Base-by-base conservation (phyloP, 2,888 invertebrate species). In the Alloplasta piceator region DNA sequence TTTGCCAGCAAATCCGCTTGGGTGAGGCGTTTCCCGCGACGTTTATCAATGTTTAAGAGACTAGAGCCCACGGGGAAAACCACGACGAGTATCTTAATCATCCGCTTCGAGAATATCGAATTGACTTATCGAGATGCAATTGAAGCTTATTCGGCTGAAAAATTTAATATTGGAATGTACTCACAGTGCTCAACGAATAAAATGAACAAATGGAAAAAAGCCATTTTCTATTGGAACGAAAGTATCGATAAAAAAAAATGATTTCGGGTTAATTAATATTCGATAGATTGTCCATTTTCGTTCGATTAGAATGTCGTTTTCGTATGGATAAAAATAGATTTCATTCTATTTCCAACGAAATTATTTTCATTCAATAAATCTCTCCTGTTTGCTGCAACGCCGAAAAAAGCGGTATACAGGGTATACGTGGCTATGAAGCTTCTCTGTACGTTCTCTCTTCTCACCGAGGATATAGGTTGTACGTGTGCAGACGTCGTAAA, bases 1-100 rank as follows among this genome's bases (percentile, higher is more conserved):
- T 78, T 84, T 88, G 89, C 89, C 89, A 89, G 71, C 55, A 50
- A 85, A 85, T n/a, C 86, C 85, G 68, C 60, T 43, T n/a, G 66
- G 72, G 41, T 75, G 77, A 86, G 87, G 87, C 86, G 86, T 85
- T 86, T 82, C 86, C 84, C 80, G 82, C 82, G 81, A 86, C 83
- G 82, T 84, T 82, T 83, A 84, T 84, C 83, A 84, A 84, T 84
- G 82, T 78, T 82, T 83, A 80, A 84, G 82, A 80, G 78, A 79
- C 78, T 81, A n/a, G 58, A 75, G 76, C 67, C 76, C 84, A 82
- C 78, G 71, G 80, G 66, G 74, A 80, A 76, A 71, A 72, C 48
- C 74, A 52, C 75, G 52, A 72, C 67, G 82, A 83, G 77, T 82
- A 77, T 73, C 82, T 83, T 82, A 82, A 82, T 83, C 83, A 82